phyloP scores from a whole-genome alignment of 2,113 vertebrate species.

The Nansenia antarctica region DNA sequence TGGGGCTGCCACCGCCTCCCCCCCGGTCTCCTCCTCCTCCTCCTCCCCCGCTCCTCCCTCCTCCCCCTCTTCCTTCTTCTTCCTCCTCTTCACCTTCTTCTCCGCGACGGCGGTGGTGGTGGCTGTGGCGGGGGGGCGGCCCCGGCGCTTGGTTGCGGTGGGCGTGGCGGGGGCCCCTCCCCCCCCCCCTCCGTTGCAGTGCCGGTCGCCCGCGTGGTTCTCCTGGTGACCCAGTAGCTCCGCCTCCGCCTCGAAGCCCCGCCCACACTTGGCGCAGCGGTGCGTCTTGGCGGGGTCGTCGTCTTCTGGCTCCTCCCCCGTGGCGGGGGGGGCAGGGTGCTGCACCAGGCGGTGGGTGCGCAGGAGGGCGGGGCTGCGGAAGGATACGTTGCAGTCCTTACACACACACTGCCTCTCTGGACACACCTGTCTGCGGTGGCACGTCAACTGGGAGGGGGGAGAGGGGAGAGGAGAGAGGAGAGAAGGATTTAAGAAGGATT shows the following conservation, averaged over 20 bases:
- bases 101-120: constrained; percentile 44
- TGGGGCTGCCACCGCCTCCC: neutral
- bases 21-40: constrained; percentile 4
- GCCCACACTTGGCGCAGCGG: constrained; percentile 74
- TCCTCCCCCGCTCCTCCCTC: constrained; percentile 36
- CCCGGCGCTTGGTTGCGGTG: constrained; percentile 70
- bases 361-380: constrained; percentile 71
- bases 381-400: constrained; percentile 76
- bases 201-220: constrained; percentile 71
- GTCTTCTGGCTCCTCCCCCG: constrained; percentile 50
- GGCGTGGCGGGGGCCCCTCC: too few relatives aligned
- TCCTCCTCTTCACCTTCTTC: constrained; percentile 64
- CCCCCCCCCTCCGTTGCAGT: constrained; percentile 77
- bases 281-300: constrained; percentile 69
- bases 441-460: constrained; percentile 59
- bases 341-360: constrained; percentile 73
- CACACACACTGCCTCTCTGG: constrained; percentile 74
- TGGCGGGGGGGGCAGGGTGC: constrained; percentile 64
- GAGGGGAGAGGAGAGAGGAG: neutral
- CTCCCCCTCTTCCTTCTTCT: constrained; percentile 66
- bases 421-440: constrained; percentile 76
- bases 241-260: constrained; percentile 67
- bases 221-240: constrained; percentile 75
- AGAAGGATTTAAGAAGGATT: neutral
- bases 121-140: constrained; percentile 61